These are phyloP conservation scores for Dusona sp. DNA, from an alignment of 2,888 invertebrate genomes.

Conservation along the genomic window DNA sequence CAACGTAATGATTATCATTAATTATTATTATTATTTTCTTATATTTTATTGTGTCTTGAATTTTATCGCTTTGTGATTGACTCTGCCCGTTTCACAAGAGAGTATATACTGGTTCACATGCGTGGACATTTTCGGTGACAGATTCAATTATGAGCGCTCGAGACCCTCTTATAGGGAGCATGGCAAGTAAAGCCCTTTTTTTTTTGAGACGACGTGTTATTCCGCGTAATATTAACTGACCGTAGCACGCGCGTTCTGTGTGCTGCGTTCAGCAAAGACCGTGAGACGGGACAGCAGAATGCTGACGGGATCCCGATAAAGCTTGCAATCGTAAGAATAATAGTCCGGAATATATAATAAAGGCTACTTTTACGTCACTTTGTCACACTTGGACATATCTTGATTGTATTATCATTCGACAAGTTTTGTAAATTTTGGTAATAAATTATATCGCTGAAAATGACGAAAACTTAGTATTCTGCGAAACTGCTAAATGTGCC, in stretches of 20 bases:
- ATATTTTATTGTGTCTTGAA: not conserved
- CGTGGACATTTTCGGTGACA: not conserved
- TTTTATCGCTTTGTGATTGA: not conserved
- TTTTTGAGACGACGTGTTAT: not conserved
- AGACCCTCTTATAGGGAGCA: not conserved
- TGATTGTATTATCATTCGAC: not conserved
- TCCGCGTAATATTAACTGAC: constrained; percentile 24
- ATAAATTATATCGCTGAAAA: not conserved
- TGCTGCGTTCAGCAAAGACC: constrained; percentile 14
- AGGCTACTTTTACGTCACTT: not conserved
- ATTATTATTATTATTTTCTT: not conserved
- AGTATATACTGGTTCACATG: not conserved
- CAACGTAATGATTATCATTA: not conserved
- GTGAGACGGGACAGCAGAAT: constrained; percentile 5
- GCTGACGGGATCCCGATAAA: constrained; percentile 14
- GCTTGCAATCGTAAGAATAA: constrained; percentile 5
- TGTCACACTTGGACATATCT: not conserved
- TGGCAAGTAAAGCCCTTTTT: not conserved
- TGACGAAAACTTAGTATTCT: not conserved
- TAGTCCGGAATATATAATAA: not conserved
- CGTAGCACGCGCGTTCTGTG: constrained; percentile 18
- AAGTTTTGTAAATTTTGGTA: not conserved
- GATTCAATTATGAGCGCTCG: not conserved
- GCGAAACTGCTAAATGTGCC: not conserved
- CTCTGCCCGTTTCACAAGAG: not conserved